These are phyloP conservation scores for Centroberyx gerrardi DNA, from an alignment of 2,797 vertebrate species.

Conservation along the genomic window DNA sequence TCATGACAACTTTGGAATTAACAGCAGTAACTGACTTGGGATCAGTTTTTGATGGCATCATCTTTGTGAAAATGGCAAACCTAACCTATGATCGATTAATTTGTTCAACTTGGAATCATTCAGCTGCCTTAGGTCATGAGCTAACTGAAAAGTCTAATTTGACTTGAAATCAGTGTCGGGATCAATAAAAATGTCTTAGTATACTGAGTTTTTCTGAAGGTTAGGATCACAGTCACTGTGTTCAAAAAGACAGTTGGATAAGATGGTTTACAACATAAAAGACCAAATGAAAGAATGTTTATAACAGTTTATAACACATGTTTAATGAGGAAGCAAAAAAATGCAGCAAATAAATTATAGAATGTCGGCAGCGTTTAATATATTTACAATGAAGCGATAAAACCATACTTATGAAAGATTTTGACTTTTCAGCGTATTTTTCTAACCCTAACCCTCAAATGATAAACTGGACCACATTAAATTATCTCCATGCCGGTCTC, in stretches of 20 bases:
- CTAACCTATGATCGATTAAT: too few species aligned
- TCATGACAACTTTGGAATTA: too few species aligned
- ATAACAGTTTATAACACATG: neutral
- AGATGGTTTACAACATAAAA: slow-evolving; percentile 31
- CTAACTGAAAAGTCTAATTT: too few species aligned
- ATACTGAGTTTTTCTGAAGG: too few species aligned
- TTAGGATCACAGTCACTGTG: slow-evolving; percentile 8
- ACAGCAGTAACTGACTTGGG: too few species aligned
- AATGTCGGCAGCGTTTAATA: slow-evolving; percentile 86
- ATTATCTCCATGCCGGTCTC: neutral
- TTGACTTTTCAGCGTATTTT: slow-evolving; percentile 27
- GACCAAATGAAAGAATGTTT: neutral
- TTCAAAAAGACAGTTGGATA: too few species aligned
- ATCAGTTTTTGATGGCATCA: too few species aligned
- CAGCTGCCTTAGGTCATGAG: too few species aligned
- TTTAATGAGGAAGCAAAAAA: slow-evolving; percentile 41
- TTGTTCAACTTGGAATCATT: too few species aligned
- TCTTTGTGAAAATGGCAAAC: too few species aligned
- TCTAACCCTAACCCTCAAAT: slow-evolving; percentile 39
- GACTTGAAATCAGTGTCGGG: too few species aligned
- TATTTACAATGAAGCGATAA: slow-evolving; percentile 82
- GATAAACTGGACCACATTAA: slow-evolving; percentile 24
- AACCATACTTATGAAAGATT: slow-evolving; percentile 65
- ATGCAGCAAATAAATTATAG: slow-evolving; percentile 91
- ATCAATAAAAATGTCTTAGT: too few species aligned